Evolutionary conservation across 2,113 vertebrate genomes (phyloP).

Genomic region (Pithys albifrons): DNA sequence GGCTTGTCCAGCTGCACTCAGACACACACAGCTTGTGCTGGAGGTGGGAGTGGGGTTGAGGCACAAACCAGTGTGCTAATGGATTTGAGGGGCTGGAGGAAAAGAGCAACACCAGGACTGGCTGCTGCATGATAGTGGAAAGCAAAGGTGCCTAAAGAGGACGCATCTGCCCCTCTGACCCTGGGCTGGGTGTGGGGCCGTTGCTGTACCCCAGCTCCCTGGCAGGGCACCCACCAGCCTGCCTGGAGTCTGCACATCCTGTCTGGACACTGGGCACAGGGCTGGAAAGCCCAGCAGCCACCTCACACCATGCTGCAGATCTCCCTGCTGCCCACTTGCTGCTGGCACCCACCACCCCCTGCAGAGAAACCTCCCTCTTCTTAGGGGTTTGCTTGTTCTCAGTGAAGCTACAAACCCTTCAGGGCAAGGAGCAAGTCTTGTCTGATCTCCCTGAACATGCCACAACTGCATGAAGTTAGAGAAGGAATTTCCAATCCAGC

Average conservation of each 20-base stretch:
- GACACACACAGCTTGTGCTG: neutral
- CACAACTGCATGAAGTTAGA: accelerated
- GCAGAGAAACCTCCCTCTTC: neutral
- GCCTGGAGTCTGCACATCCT: neutral
- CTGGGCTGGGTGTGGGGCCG: neutral
- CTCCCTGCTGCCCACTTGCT: neutral
- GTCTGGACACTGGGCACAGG: accelerated
- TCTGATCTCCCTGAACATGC: neutral
- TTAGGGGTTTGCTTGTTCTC: neutral
- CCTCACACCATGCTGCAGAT: accelerated
- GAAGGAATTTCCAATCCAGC: neutral
- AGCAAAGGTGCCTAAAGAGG: neutral
- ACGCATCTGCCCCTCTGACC: neutral
- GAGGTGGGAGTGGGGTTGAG: neutral
- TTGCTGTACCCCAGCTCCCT: neutral
- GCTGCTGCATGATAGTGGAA: neutral
- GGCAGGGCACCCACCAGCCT: neutral
- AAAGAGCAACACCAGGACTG: neutral
- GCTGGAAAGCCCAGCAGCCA: neutral
- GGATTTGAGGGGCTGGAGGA: neutral
- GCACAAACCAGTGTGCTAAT: neutral
- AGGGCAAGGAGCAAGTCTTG: neutral
- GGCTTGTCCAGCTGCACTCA: neutral
- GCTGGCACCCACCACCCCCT: neutral
- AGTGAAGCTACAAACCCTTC: neutral